These are phyloP conservation scores for Opisthograptis luteolata DNA, from an alignment of 2,888 invertebrate species.

Conservation along the genomic window DNA sequence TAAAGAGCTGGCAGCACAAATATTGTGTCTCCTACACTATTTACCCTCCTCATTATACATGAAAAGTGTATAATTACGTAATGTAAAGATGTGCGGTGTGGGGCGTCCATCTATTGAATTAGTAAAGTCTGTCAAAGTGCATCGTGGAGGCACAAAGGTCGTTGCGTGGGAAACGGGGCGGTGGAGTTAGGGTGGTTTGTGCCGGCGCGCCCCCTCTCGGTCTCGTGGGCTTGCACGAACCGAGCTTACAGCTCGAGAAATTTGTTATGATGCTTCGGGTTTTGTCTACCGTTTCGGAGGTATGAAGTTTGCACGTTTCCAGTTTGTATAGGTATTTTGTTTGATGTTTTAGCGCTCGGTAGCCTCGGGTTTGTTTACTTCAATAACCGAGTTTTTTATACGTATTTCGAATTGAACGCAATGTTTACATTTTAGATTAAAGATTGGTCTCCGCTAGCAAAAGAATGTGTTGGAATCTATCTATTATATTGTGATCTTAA, in stretches of 20 bases:
- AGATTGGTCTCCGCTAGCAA: no score
- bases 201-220: slow-evolving; percentile 41
- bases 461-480: no score
- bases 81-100: slow-evolving; percentile 60
- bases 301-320: slow-evolving; percentile 29
- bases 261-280: slow-evolving; percentile 82
- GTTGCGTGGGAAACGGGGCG: slow-evolving; percentile 79
- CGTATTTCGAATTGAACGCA: no score
- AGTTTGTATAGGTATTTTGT: slow-evolving; percentile 13
- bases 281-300: slow-evolving; percentile 63
- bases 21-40: not conserved
- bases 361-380: not conserved
- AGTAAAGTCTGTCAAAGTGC: slow-evolving; percentile 84
- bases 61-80: slow-evolving; percentile 56
- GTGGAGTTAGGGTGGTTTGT: slow-evolving; percentile 51
- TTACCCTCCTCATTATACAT: not conserved
- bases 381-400: no score
- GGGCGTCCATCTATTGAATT: slow-evolving; percentile 82
- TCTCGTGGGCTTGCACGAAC: slow-evolving; percentile 72
- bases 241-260: slow-evolving; percentile 76
- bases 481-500: no score
- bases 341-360: slow-evolving; percentile 2
- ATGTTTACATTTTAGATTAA: no score
- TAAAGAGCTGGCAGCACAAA: not conserved
- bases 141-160: slow-evolving; percentile 82